Conservation (phyloP, 1,140 invertebrate species). For the Venturia canescens region DNA sequence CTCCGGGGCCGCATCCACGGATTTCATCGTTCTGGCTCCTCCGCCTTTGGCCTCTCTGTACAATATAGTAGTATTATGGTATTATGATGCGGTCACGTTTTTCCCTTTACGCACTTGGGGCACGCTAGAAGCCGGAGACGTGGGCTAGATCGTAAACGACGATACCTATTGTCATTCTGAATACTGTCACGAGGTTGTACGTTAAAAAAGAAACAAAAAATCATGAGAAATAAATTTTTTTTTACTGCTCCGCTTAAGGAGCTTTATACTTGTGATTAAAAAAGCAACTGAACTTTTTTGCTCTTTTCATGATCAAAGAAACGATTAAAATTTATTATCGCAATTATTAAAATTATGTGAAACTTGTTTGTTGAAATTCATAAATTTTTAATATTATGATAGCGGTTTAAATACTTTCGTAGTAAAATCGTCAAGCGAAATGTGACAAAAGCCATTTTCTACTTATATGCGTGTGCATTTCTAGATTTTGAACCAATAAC, state of each 20-base stretch:
- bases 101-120: slow-evolving; percentile 18
- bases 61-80: slow-evolving; percentile 4
- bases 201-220: not conserved
- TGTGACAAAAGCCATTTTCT: no score
- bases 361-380: no score
- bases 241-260: not conserved
- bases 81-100: slow-evolving; percentile 35
- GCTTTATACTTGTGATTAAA: no score
- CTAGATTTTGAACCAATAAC: no score
- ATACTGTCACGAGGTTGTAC: not conserved
- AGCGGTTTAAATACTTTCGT: no score
- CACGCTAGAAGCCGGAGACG: slow-evolving; percentile 12
- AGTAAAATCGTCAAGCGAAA: no score
- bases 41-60: not conserved
- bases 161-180: slow-evolving; percentile 17
- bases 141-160: slow-evolving; percentile 33
- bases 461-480: no score
- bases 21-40: slow-evolving; percentile 17
- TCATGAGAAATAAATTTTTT: not conserved
- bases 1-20: not conserved
- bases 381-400: no score
- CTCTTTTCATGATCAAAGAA: no score
- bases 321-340: no score
- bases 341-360: no score
- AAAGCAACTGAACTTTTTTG: no score